A percentile compares a stretch with the other conserved stretches of the same genome.
These are phyloP conservation scores for Parasteatoda tepidariorum DNA, from an alignment of 1,140 invertebrate genomes.

Conservation along the genomic window DNA sequence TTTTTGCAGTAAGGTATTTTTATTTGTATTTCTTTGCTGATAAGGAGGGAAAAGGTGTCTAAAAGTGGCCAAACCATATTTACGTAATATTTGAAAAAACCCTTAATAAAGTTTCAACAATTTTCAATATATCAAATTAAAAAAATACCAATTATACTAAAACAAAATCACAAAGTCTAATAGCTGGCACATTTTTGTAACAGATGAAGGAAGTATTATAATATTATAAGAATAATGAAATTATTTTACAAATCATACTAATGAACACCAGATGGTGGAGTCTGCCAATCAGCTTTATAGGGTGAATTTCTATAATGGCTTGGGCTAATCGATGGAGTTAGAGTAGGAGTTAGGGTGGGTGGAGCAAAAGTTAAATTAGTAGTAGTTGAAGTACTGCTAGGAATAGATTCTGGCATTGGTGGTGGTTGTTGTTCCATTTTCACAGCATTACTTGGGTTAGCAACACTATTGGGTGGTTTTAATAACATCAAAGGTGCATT, in stretches of 20 bases:
- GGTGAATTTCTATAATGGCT: conserved; percentile 49
- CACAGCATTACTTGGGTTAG: conserved; percentile 28
- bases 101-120: no score
- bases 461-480: background rate
- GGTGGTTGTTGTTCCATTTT: conserved; percentile 37
- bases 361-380: conserved; percentile 52
- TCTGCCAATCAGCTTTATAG: conserved; percentile 53
- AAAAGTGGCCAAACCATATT: no score
- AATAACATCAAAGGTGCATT: conserved; percentile 1
- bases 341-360: conserved; percentile 37
- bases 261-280: conserved; percentile 50
- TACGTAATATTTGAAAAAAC: no score
- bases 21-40: no score
- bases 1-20: no score
- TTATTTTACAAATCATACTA: conserved; percentile 1
- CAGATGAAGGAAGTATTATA: background rate
- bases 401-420: conserved; percentile 21
- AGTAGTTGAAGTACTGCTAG: conserved; percentile 45
- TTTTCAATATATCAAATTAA: no score
- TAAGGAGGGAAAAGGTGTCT: no score
- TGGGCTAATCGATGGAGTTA: conserved; percentile 49
- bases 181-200: background rate
- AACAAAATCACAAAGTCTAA: background rate
- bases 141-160: background rate
- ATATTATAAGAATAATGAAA: conserved; percentile 18